phyloP scores from a whole-genome alignment of 2,113 vertebrate species.

The Pangasianodon gigas region DNA sequence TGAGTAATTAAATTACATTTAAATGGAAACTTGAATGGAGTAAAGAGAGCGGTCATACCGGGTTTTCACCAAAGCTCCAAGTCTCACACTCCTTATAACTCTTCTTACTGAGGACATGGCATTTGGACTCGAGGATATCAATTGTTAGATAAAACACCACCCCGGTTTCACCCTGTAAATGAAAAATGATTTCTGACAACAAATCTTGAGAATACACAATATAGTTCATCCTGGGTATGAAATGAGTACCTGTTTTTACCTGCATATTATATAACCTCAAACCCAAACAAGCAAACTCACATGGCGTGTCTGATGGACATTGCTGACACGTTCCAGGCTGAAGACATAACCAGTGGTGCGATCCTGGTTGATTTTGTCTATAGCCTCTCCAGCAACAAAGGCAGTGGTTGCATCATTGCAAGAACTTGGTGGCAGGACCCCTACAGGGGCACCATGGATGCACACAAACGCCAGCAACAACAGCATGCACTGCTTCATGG shows the following conservation, averaged over 20 bases:
- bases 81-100: constrained; percentile 67
- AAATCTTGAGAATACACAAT: not conserved
- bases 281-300: constrained; percentile 61
- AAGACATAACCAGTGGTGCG: constrained; percentile 70
- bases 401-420: constrained; percentile 57
- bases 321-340: constrained; percentile 64
- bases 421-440: constrained; percentile 42
- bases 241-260: not conserved
- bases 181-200: not conserved
- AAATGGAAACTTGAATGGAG: not conserved
- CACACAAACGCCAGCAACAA: constrained; percentile 55
- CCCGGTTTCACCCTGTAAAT: constrained; percentile 61
- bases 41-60: constrained; percentile 36
- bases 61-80: constrained; percentile 45
- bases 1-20: not conserved
- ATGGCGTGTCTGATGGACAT: constrained; percentile 61
- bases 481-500: constrained; percentile 64
- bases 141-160: constrained; percentile 70
- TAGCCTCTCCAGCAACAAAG: constrained; percentile 59
- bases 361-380: constrained; percentile 71
- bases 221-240: too few species aligned
- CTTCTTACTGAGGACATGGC: constrained; percentile 71
- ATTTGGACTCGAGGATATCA: constrained; percentile 74
- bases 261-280: not conserved
- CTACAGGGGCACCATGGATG: constrained; percentile 58